Evolutionary conservation across 2,113 vertebrate genomes (phyloP), one percentile per base, ranked within the genome.

Genomic region (Lutjanus erythropterus): DNA sequence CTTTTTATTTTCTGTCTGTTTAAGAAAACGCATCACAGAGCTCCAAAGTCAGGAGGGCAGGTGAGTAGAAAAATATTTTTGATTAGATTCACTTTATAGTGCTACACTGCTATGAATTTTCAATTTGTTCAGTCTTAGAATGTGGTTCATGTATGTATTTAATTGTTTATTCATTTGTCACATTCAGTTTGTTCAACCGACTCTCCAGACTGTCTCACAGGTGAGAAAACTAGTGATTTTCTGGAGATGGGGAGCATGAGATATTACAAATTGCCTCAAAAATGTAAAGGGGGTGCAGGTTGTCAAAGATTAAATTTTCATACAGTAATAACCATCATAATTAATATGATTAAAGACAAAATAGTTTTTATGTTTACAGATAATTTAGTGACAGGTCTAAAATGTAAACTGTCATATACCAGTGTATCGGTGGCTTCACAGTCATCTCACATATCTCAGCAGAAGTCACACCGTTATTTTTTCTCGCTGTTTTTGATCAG

Each of bases 171-270:
- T 53, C 9, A 39, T 39, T 39, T 8, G 37, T 70, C 15, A 50
- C 12, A 8, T 74, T 79, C 75, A 94, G 93, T 39, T 5, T 91
- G 70, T 93, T 84, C 84, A 91, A 88, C 79, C 86, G 89, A 6
- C 49, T 94, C 15, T 94, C 92, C 59, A 91, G 93, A 58, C 1
- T 93, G 50, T 91, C 93, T 39, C 88, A 73, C 52, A 93, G 94
- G 93, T 94, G 56, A 90, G 70, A 35, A 42, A 52, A 27, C 29
- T 37, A 33, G 15, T 41, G 1, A 10, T 4, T 71, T 75, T 68
- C 4, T 5, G 11, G 4, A 37, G 2, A 1, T 21, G 9, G 18
- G 35, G 7, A 9, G 11, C 6, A 23, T 16, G 14, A 50, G 12
- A 37, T 50, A 37, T 19, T 12, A 59, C 2, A 18, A 7, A 23